Evolutionary conservation across 1,140 invertebrate species (phyloP).

Genomic region (Nephila pilipes): DNA sequence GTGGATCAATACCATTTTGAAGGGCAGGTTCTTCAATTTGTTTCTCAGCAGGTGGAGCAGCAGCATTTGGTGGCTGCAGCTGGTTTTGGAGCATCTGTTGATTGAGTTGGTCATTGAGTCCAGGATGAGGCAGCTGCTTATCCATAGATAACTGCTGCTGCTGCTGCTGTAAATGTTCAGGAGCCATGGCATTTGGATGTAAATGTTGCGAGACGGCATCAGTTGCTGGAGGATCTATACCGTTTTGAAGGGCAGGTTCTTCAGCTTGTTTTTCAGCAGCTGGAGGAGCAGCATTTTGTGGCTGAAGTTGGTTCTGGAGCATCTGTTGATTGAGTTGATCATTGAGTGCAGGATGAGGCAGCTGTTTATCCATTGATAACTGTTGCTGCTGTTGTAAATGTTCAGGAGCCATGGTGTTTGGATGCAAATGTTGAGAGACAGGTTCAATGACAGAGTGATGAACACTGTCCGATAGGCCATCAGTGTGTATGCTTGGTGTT

Average conservation of each 20-base stretch:
- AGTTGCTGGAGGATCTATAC: not conserved
- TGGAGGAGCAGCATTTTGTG: not conserved
- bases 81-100: constrained; percentile 1
- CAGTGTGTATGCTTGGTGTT: constrained; percentile 35
- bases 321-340: not conserved
- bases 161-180: not conserved
- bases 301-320: constrained; percentile 1
- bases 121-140: not conserved
- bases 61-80: not conserved
- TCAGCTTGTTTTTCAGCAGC: not conserved
- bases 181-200: not conserved
- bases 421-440: constrained; percentile 8
- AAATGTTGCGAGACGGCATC: constrained; percentile 18
- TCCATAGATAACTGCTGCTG: not conserved
- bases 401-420: constrained; percentile 12
- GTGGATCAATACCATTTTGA: constrained; percentile 31
- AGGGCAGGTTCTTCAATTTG: not conserved
- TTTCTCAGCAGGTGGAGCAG: not conserved
- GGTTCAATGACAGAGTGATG: constrained; percentile 43
- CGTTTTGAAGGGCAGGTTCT: not conserved
- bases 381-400: constrained; percentile 31
- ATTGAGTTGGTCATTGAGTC: not conserved
- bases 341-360: constrained; percentile 9
- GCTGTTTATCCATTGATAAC: constrained; percentile 1
- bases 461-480: constrained; percentile 16